These are phyloP conservation scores for Pseudomyrmex pallidus DNA, from an alignment of 1,140 invertebrate genomes.

Conservation along the genomic window DNA sequence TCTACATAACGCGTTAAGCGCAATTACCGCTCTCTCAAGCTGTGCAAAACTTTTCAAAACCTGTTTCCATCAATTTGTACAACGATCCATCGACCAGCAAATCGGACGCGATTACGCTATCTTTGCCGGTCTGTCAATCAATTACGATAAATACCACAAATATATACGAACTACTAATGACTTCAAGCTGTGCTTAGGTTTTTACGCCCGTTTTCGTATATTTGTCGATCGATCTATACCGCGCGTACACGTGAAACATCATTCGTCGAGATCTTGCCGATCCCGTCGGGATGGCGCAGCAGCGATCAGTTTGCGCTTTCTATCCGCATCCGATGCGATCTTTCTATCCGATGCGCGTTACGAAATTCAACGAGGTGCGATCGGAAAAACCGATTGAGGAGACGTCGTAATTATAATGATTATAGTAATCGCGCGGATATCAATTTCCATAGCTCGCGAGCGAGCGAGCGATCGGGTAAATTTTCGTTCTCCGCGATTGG, in stretches of 20 bases:
- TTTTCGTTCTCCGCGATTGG: neutral
- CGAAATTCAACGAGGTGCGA: constrained; percentile 13
- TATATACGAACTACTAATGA: constrained; percentile 16
- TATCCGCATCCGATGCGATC: constrained; percentile 11
- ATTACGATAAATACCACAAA: constrained; percentile 16
- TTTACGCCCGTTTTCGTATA: constrained; percentile 21
- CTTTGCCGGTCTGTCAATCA: constrained; percentile 25
- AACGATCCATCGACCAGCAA: constrained; percentile 8
- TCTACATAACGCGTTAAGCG: neutral
- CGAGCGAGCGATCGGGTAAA: neutral
- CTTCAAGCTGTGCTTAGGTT: constrained; percentile 18
- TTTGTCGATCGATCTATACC: constrained; percentile 37
- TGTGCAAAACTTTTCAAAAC: neutral
- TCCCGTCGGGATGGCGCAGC: constrained; percentile 21
- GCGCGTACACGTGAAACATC: constrained; percentile 2
- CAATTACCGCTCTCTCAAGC: constrained; percentile 10
- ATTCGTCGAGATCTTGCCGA: constrained; percentile 7
- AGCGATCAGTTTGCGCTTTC: constrained; percentile 15
- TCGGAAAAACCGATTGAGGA: constrained; percentile 10
- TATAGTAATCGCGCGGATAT: constrained; percentile 32
- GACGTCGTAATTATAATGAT: constrained; percentile 25
- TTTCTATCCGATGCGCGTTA: neutral
- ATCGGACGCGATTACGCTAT: constrained; percentile 1
- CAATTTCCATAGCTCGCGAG: neutral
- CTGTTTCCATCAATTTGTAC: constrained; percentile 13